A percentile compares a stretch with the other conserved stretches of the same genome.
phyloP scores from a whole-genome alignment of 2,113 vertebrate genomes.

The Apteryx owenii region DNA sequence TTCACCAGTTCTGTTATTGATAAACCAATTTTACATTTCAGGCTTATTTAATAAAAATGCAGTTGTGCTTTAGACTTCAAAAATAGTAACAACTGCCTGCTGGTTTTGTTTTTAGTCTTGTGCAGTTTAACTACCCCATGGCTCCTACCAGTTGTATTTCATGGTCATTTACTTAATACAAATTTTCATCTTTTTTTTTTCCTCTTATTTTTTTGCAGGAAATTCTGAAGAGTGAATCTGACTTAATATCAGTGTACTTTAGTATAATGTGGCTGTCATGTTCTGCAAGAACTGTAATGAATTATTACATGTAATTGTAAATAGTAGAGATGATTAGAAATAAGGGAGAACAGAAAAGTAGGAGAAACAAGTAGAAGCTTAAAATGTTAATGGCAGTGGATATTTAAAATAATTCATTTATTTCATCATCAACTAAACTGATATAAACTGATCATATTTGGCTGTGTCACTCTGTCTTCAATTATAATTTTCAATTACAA shows the following conservation, averaged over 20 bases:
- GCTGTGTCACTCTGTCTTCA: neutral
- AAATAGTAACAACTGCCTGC: neutral
- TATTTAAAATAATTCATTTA: conserved; percentile 20
- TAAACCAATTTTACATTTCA: neutral
- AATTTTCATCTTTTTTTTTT: neutral
- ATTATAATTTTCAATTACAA: neutral
- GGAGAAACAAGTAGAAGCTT: neutral
- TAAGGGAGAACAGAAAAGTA: neutral
- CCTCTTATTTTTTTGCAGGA: neutral
- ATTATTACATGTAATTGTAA: neutral
- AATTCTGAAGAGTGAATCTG: neutral
- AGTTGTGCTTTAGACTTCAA: neutral
- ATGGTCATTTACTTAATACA: neutral
- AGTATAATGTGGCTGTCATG: neutral
- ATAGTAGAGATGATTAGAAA: neutral
- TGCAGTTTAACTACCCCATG: neutral
- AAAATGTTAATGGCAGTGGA: neutral
- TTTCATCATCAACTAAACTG: neutral
- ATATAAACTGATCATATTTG: neutral
- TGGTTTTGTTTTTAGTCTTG: neutral
- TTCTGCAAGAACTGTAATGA: neutral
- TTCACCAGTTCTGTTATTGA: neutral
- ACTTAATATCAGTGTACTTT: neutral
- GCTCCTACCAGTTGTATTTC: neutral
- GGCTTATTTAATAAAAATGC: neutral